phyloP scores from a whole-genome alignment of 2,888 invertebrate species.

The Cataglyphis rosenhaueri region DNA sequence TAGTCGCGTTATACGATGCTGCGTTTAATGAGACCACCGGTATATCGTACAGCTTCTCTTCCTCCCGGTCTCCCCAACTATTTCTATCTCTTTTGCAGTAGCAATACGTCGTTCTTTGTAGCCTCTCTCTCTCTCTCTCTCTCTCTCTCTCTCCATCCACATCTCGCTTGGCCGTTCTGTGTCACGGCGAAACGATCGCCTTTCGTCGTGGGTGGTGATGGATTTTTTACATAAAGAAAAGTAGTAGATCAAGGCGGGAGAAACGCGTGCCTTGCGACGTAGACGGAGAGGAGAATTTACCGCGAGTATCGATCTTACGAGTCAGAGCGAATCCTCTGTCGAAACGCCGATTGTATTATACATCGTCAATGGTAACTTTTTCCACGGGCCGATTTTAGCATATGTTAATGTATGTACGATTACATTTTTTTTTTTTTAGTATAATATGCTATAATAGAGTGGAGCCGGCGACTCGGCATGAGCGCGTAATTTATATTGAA shows the following conservation, averaged over 20 bases:
- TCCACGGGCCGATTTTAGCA: not conserved
- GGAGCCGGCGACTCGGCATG: not conserved
- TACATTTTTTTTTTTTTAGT: not conserved
- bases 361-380: constrained; percentile 13
- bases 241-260: constrained; percentile 12
- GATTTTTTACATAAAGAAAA: constrained; percentile 47
- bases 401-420: not conserved
- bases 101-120: not conserved
- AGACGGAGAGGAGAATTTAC: constrained; percentile 30
- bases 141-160: not conserved
- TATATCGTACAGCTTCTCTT: constrained; percentile 66
- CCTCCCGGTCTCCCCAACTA: not conserved
- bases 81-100: not conserved
- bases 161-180: constrained; percentile 33
- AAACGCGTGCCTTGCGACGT: constrained; percentile 12
- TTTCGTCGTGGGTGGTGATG: constrained; percentile 61
- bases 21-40: constrained; percentile 84
- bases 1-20: constrained; percentile 77
- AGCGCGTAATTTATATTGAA: constrained; percentile 24
- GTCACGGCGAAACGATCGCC: constrained; percentile 48
- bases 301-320: constrained; percentile 40
- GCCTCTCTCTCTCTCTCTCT: constrained; percentile 17
- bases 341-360: not conserved
- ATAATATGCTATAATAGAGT: not conserved
- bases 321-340: not conserved